These are phyloP conservation scores for Aegypius monachus DNA, from an alignment of 2,113 vertebrate genomes.

Conservation along the genomic window DNA sequence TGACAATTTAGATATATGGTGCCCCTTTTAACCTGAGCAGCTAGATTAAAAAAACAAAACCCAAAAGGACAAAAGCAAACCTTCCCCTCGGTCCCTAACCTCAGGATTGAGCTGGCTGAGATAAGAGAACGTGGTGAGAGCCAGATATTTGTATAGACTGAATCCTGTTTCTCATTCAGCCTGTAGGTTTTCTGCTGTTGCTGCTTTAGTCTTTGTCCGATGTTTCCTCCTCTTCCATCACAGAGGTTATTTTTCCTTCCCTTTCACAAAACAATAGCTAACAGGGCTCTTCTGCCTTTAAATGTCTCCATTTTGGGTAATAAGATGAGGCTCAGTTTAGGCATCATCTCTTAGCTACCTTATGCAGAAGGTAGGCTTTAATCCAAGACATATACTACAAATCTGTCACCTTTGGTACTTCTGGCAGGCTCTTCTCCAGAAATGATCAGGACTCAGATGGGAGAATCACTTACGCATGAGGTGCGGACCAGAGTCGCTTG, in stretches of 20 bases:
- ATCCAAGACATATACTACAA: background rate
- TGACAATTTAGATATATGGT: background rate
- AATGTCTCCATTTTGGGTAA: background rate
- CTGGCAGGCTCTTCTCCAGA: background rate
- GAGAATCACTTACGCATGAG: background rate
- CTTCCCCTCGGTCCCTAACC: background rate
- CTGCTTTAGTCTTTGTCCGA: background rate
- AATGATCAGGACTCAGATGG: background rate
- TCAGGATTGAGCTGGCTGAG: background rate
- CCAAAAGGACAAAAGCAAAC: background rate
- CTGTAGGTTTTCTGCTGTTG: background rate
- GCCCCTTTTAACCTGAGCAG: background rate
- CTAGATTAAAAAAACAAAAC: background rate
- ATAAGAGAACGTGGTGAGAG: background rate
- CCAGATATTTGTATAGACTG: background rate
- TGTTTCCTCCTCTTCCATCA: background rate
- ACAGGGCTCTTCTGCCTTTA: background rate
- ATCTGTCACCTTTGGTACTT: constrained; percentile 17
- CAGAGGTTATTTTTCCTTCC: background rate
- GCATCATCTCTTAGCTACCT: background rate
- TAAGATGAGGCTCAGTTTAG: background rate
- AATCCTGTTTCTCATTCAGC: background rate
- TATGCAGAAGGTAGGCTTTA: background rate
- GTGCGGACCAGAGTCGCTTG: background rate
- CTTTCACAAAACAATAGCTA: background rate